Conservation (phyloP, 2,113 vertebrate species). For the Tragelaphus scriptus region DNA sequence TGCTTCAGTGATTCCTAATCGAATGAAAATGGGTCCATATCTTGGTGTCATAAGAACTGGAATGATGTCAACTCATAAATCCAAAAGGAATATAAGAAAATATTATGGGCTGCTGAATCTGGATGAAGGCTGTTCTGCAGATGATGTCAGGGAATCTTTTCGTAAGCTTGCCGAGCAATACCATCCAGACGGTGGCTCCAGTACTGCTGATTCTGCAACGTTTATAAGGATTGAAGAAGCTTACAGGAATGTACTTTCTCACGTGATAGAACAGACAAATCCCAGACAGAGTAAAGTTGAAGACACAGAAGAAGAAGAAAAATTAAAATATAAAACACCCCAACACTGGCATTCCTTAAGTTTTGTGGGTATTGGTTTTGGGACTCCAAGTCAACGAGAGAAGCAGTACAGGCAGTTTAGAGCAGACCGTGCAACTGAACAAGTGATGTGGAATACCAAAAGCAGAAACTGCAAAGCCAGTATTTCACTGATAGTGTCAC, state of each 20-base stretch:
- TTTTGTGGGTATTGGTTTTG: constrained; percentile 91
- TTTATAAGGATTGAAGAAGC: constrained; percentile 91
- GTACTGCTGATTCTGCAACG: constrained; percentile 79
- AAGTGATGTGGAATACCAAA: constrained; percentile 90
- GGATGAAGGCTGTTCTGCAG: constrained; percentile 79
- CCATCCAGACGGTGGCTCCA: constrained; percentile 89
- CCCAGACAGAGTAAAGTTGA: constrained; percentile 36
- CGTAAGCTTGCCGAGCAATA: constrained; percentile 89
- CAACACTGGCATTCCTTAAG: constrained; percentile 94
- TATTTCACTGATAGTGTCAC: constrained; percentile 72
- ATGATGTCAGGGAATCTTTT: constrained; percentile 88
- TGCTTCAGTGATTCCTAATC: constrained; percentile 51
- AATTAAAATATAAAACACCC: constrained; percentile 76
- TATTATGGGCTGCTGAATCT: constrained; percentile 81
- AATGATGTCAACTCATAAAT: constrained; percentile 69
- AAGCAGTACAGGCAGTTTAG: constrained; percentile 92
- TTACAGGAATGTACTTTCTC: constrained; percentile 85
- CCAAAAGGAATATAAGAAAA: constrained; percentile 65
- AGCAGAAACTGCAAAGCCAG: constrained; percentile 82
- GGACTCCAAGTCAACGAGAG: constrained; percentile 92
- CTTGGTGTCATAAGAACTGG: constrained; percentile 50
- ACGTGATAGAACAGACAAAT: constrained; percentile 73
- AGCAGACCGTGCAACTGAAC: constrained; percentile 88
- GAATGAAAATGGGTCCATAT: constrained; percentile 24
- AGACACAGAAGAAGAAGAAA: constrained; percentile 80